phyloP scores from a whole-genome alignment of 2,888 invertebrate genomes.

The Sisyra terminalis region DNA sequence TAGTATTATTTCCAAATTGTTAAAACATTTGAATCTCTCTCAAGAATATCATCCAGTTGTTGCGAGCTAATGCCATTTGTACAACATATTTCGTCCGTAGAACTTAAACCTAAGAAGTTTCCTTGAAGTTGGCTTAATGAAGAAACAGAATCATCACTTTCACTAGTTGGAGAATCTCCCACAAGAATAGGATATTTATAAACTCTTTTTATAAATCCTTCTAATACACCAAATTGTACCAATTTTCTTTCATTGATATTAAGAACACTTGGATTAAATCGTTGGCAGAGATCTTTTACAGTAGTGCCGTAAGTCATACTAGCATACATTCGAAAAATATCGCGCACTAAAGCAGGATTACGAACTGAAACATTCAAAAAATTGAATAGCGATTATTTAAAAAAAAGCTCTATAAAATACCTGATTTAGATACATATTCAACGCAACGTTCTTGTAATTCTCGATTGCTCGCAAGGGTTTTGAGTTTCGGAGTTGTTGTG shows the following conservation, averaged over 20 bases:
- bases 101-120: slow-evolving; percentile 64
- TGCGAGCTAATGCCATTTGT: slow-evolving; percentile 56
- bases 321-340: slow-evolving; percentile 45
- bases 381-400: too few species aligned
- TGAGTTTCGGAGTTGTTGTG: slow-evolving; percentile 38
- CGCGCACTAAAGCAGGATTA: slow-evolving; percentile 32
- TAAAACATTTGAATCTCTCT: slow-evolving; percentile 65
- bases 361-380: slow-evolving; percentile 27
- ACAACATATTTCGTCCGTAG: slow-evolving; percentile 84
- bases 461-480: slow-evolving; percentile 30
- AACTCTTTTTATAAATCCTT: slow-evolving; percentile 65
- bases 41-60: slow-evolving; percentile 66
- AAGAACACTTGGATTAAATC: slow-evolving; percentile 53
- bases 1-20: slow-evolving; percentile 56
- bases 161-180: slow-evolving; percentile 23
- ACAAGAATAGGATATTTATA: slow-evolving; percentile 39
- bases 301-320: slow-evolving; percentile 55
- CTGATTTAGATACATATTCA: slow-evolving; percentile 28
- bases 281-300: slow-evolving; percentile 47
- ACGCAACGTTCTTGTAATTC: slow-evolving; percentile 33
- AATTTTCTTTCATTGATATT: slow-evolving; percentile 67
- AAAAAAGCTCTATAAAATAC: slow-evolving; percentile 17
- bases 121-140: slow-evolving; percentile 29
- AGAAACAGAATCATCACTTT: slow-evolving; percentile 8
- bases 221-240: slow-evolving; percentile 75